These are phyloP conservation scores for Melanotaenia trifasciata DNA, from an alignment of 2,797 vertebrate species.

Conservation along the genomic window DNA sequence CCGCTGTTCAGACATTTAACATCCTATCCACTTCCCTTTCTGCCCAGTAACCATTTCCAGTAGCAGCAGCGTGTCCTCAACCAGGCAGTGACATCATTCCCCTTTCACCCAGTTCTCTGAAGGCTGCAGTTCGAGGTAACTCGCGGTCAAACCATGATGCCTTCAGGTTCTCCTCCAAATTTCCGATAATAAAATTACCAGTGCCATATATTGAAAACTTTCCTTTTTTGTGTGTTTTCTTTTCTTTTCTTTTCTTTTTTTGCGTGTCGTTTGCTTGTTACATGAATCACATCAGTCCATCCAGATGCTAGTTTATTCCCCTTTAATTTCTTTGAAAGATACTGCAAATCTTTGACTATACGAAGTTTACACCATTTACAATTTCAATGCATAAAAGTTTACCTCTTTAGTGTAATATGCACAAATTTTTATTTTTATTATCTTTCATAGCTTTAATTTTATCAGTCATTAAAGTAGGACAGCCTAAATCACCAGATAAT, in stretches of 20 bases:
- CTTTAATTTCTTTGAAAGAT: neutral
- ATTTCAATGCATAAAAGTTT: neutral
- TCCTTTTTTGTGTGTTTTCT: neutral
- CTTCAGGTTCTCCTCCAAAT: conserved; percentile 23
- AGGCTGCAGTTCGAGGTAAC: conserved; percentile 75
- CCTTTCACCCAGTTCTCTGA: conserved; percentile 79
- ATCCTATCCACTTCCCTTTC: neutral
- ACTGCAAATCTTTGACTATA: neutral
- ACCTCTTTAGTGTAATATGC: too few species aligned
- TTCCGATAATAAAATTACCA: fast-evolving
- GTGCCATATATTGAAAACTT: too few species aligned
- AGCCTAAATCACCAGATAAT: too few species aligned
- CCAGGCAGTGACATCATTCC: conserved; percentile 78
- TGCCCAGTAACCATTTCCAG: conserved; percentile 48
- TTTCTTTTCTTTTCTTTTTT: too few species aligned
- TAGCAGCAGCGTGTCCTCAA: conserved; percentile 24
- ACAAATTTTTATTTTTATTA: too few species aligned
- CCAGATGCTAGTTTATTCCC: neutral
- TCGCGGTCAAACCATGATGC: conserved; percentile 65
- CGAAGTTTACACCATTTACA: neutral
- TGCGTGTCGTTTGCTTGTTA: too few species aligned
- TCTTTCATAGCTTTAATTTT: too few species aligned
- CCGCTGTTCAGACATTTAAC: neutral
- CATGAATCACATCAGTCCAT: neutral
- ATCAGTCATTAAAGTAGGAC: too few species aligned